Evolutionary conservation across 2,113 vertebrate genomes (phyloP), one percentile per base, ranked within the genome.

Genomic region (Scartelaos histophorus): DNA sequence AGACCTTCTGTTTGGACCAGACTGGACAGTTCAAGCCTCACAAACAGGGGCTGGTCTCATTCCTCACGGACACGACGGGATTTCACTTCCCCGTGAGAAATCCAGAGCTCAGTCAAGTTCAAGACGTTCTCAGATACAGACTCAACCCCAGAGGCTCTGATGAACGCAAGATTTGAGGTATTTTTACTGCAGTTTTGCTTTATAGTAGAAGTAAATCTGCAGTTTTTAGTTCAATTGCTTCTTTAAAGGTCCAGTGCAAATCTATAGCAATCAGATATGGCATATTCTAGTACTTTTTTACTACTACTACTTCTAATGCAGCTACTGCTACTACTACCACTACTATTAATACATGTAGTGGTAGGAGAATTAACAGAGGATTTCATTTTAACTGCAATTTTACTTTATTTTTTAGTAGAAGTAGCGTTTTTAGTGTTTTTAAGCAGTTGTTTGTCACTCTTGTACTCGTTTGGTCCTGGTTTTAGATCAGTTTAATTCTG

Each of bases 31-130:
- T 66, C 7, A 15, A 65, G 58, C 56, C 56, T 53, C 56, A 22
- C 0, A 7, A 9, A 29, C 3, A 17, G 60, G 25, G 17, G 60
- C 34, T 11, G 70, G 17, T 76, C 66, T 67, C 70, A 80, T 73
- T 75, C 57, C 43, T 71, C 66, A 47, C n/a, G 11, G 45, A 65
- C 17, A 47, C 62, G 62, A 45, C 57, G 22, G 24, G 12, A 16
- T 56, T 51, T 58, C 54, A 17, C 16, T 21, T 1, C 16, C 53
- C 24, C 51, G 6, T 1, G 35, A 46, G 51, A 66, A 34, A 60
- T 15, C 56, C 34, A 61, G 34, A 35, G 38, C 21, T 13, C 15
- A 16, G 58, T 51, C 15, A 38, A 12, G 34, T 47, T 47, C 38
- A 47, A 5, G 38, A 43, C 4, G 4, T 6, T 15, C 35, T 16